These are phyloP conservation scores for Pristionchus fissidentatus DNA, from an alignment of 2,888 invertebrate genomes.

Conservation along the genomic window DNA sequence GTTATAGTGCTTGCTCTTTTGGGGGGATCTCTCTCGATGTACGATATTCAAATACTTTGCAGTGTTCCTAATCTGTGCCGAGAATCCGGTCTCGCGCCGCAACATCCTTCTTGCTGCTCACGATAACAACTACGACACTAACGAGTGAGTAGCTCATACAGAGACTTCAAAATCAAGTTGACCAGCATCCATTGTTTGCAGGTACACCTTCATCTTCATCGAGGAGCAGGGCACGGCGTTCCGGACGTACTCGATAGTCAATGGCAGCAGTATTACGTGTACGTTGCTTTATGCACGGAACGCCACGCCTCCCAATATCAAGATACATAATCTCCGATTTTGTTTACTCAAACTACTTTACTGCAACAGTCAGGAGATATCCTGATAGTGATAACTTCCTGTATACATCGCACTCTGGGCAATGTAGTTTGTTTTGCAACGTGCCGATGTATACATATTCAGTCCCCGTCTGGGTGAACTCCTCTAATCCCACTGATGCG, in stretches of 20 bases:
- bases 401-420: too few relatives aligned
- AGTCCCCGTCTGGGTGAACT: background rate
- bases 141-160: background rate
- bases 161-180: background rate
- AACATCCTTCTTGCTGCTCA: conserved; percentile 3
- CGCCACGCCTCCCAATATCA: too few relatives aligned
- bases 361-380: too few relatives aligned
- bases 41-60: background rate
- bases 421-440: too few relatives aligned
- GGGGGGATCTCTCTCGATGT: background rate
- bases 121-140: background rate
- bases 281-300: background rate
- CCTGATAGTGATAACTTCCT: too few relatives aligned
- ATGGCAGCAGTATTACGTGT: background rate
- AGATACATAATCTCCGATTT: background rate
- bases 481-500: background rate
- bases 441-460: too few relatives aligned
- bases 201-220: conserved; percentile 34
- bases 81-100: background rate
- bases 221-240: conserved; percentile 26
- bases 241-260: background rate
- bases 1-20: too few relatives aligned
- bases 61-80: conserved; percentile 32
- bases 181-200: background rate
- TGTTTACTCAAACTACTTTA: too few relatives aligned